A percentile compares a stretch with the other conserved stretches of the same genome.
These are phyloP conservation scores for Brachylomia viminalis DNA, from an alignment of 2,888 invertebrate genomes.

Conservation along the genomic window DNA sequence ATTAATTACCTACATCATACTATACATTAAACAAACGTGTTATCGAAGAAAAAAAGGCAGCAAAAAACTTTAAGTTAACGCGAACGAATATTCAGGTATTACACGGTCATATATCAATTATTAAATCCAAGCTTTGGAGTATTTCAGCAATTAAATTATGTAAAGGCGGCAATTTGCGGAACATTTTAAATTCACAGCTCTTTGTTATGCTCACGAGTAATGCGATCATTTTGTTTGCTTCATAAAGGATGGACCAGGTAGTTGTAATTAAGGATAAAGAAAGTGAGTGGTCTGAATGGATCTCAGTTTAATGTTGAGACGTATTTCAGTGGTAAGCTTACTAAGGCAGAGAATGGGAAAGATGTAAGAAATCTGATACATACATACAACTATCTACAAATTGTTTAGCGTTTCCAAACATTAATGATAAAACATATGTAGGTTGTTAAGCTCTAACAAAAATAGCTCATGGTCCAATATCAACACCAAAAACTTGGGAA, in stretches of 20 bases:
- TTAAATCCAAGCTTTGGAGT: slow-evolving; percentile 54
- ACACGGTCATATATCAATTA: slow-evolving; percentile 56
- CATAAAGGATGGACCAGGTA: not conserved
- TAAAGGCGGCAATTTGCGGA: slow-evolving; percentile 37
- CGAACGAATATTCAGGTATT: slow-evolving; percentile 22
- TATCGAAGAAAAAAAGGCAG: slow-evolving; percentile 22
- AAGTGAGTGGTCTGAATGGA: not conserved
- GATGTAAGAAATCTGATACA: not conserved
- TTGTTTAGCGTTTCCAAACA: not conserved
- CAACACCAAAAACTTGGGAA: not conserved
- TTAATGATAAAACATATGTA: not conserved
- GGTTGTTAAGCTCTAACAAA: not conserved
- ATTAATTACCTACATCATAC: not conserved
- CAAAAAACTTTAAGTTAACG: slow-evolving; percentile 22
- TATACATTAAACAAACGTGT: slow-evolving; percentile 17
- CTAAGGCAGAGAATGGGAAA: not conserved
- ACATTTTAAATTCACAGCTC: slow-evolving; percentile 58
- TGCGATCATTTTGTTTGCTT: slow-evolving; percentile 27
- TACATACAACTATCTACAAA: not conserved
- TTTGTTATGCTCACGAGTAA: slow-evolving; percentile 22
- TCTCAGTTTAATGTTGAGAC: not conserved
- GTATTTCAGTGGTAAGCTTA: not conserved
- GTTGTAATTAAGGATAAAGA: not conserved
- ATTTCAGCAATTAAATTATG: slow-evolving; percentile 59
- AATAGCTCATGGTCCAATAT: not conserved